phyloP scores from a whole-genome alignment of 1,140 invertebrate genomes.

The Calycopis cecrops region DNA sequence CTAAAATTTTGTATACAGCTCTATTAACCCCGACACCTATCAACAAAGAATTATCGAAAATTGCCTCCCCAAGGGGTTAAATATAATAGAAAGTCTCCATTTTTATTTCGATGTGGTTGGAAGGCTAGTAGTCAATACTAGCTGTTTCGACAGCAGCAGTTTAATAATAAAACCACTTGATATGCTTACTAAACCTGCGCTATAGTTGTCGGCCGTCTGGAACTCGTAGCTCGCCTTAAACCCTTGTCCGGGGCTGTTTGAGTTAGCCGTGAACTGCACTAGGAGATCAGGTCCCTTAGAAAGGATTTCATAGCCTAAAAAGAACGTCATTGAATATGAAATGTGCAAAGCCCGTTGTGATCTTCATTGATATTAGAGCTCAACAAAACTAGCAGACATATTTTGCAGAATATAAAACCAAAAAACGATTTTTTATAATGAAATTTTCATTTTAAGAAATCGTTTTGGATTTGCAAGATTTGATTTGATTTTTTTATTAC shows the following conservation, averaged over 20 bases:
- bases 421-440: too few relatives aligned
- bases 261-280: constrained; percentile 89
- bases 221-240: constrained; percentile 91
- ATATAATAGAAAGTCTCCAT: too few relatives aligned
- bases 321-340: constrained; percentile 2
- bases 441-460: too few relatives aligned
- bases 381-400: neutral
- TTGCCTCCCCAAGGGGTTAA: too few relatives aligned
- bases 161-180: neutral
- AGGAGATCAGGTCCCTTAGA: constrained; percentile 87
- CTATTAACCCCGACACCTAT: too few relatives aligned
- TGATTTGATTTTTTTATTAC: too few relatives aligned
- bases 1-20: too few relatives aligned
- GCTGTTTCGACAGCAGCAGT: too few relatives aligned
- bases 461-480: too few relatives aligned
- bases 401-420: neutral
- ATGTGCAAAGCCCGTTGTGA: neutral
- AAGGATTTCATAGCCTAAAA: constrained; percentile 83
- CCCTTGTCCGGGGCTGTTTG: constrained; percentile 87
- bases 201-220: constrained; percentile 78
- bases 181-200: constrained; percentile 66
- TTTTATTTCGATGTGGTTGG: too few relatives aligned
- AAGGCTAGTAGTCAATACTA: too few relatives aligned
- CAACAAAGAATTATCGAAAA: too few relatives aligned
- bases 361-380: neutral